Conservation (phyloP, 2,888 invertebrate genomes). For the Andrena haemorrhoa region DNA sequence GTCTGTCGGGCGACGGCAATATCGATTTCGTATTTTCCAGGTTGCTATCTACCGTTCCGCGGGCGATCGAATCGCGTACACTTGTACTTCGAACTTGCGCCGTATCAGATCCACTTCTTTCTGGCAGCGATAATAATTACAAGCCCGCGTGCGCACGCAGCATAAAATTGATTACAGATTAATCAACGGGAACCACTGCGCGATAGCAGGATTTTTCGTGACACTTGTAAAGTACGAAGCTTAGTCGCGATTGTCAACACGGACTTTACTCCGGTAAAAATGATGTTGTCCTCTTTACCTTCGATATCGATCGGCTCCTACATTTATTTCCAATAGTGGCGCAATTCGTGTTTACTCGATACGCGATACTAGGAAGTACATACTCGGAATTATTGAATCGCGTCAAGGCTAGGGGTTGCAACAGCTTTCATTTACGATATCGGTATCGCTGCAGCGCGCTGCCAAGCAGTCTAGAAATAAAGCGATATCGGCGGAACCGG, state of each 20-base stretch:
- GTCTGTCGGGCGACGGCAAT: not conserved
- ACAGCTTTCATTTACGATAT: not conserved
- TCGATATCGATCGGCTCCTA: not conserved
- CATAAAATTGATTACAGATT: not conserved
- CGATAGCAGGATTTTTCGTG: not conserved
- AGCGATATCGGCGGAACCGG: not conserved
- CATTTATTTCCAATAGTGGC: not conserved
- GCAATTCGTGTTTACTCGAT: not conserved
- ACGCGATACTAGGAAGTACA: slow-evolving; percentile 2
- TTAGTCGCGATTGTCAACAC: slow-evolving; percentile 6
- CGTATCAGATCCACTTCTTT: not conserved
- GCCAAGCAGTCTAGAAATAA: slow-evolving; percentile 53
- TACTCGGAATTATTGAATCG: slow-evolving; percentile 3
- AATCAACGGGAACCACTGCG: not conserved
- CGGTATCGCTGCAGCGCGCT: slow-evolving; percentile 8
- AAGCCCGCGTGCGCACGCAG: too few species aligned
- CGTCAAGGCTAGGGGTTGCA: slow-evolving; percentile 30
- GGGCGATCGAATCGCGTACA: not conserved
- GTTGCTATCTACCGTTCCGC: slow-evolving; percentile 23
- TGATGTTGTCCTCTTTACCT: slow-evolving; percentile 9
- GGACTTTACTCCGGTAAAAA: slow-evolving; percentile 22
- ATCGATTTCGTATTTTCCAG: slow-evolving; percentile 5
- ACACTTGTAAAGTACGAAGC: not conserved
- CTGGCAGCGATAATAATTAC: not conserved
- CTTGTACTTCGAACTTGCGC: slow-evolving; percentile 39